phyloP scores from a whole-genome alignment of 2,797 vertebrate species.

The Philypnodon macrostomus region DNA sequence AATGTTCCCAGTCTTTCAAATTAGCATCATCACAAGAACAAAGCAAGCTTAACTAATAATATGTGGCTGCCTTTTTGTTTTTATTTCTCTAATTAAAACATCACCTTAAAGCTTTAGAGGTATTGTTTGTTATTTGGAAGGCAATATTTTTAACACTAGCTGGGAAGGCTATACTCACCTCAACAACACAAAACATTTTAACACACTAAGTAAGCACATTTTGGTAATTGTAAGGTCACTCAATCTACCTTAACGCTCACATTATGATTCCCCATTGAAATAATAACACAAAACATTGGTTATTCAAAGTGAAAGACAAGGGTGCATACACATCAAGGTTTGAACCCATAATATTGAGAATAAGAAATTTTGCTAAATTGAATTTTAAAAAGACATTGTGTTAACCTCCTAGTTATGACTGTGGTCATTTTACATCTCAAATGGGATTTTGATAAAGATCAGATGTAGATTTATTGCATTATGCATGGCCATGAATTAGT shows the following conservation, averaged over 20 bases:
- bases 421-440: slow-evolving; percentile 31
- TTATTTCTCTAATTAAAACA: slow-evolving; percentile 52
- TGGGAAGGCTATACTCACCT: slow-evolving; percentile 52
- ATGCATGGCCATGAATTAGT: slow-evolving; percentile 58
- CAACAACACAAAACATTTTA: slow-evolving; percentile 47
- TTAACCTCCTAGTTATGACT: slow-evolving; percentile 22
- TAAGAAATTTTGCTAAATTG: slow-evolving; percentile 32
- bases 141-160: slow-evolving; percentile 62
- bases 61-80: slow-evolving; percentile 42
- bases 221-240: slow-evolving; percentile 76
- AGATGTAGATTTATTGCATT: slow-evolving; percentile 67
- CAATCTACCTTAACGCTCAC: slow-evolving; percentile 61
- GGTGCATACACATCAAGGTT: slow-evolving; percentile 44
- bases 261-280: slow-evolving; percentile 50
- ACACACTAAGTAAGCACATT: slow-evolving; percentile 69
- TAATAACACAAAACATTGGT: slow-evolving; percentile 63
- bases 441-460: slow-evolving; percentile 54
- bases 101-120: slow-evolving; percentile 72
- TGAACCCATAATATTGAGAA: slow-evolving; percentile 37
- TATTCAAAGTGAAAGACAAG: slow-evolving; percentile 52
- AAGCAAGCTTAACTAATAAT: slow-evolving; percentile 27
- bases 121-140: slow-evolving; percentile 68
- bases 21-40: slow-evolving; percentile 16
- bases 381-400: slow-evolving; percentile 43
- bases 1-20: slow-evolving; percentile 59